Base-by-base conservation (phyloP, 2,888 invertebrate species). In the Coecobrya sp. region DNA sequence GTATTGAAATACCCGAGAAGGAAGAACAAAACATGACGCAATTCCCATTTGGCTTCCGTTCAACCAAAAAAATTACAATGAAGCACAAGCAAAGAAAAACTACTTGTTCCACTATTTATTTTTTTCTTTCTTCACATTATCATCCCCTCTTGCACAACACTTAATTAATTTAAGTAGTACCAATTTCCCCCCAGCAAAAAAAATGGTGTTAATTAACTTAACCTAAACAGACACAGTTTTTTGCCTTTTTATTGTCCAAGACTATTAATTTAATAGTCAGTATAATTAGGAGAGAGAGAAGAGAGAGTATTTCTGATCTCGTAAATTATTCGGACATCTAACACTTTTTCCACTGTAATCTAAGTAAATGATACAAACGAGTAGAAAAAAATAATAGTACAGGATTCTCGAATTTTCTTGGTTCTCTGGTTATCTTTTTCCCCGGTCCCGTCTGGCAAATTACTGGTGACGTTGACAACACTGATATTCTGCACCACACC, bases 391-490 rank as follows among this genome's bases (percentile, higher is more conserved):
- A 4, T 42, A 7, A 7, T 42, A 42, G 5, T 42, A 7, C 42
- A 7, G 42, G n/a, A n/a, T n/a, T n/a, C n/a, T n/a, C n/a, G n/a
- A n/a, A n/a, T n/a, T 49, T 49, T 49, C 10, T 49, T 49, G 13
- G 7, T n/a, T 42, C 42, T 49, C 49, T 13, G 13, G 81, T 11
- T 4, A 59, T 19, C 7, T 11, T n/a, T 59, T 59, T 59, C 55
- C 55, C 13, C n/a, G 19, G 13, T 4, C 19, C 27, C 30, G 13
- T 30, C 7, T 19, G 16, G 19, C 0, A 52, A 86, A 86, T 86
- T 70, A 52, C 27, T 70, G 52, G 52, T 52, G 86, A 86, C 86
- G 25, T 36, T 86, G 86, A 86, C 19, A 86, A 86, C 49, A 3
- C 10, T 13, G 13, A 49, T 10, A 10, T n/a, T n/a, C n/a, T n/a